phyloP scores from a whole-genome alignment of 1,140 invertebrate genomes.

The Zaprionus capensis region DNA sequence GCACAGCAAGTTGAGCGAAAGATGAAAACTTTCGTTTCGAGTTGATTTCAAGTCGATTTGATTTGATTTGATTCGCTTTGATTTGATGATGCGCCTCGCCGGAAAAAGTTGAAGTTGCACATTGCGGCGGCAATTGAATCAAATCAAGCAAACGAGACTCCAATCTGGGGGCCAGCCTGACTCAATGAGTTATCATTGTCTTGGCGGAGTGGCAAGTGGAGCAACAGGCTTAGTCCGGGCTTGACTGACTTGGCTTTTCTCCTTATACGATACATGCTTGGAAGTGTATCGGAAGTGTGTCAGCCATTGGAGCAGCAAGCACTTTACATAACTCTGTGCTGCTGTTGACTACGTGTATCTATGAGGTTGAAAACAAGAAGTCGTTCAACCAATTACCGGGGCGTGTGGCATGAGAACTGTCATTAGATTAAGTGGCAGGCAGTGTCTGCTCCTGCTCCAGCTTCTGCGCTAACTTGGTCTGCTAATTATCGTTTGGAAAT shows the following conservation, averaged over 20 bases:
- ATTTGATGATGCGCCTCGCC: constrained; percentile 49
- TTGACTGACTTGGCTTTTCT: constrained; percentile 41
- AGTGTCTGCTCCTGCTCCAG: constrained; percentile 8
- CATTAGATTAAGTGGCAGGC: constrained; percentile 80
- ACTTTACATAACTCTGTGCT: constrained; percentile 51
- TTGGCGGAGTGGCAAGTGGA: constrained; percentile 40
- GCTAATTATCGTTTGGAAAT: constrained; percentile 78
- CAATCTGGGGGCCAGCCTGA: constrained; percentile 30
- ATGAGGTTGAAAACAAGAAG: constrained; percentile 67
- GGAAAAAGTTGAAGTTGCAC: constrained; percentile 64
- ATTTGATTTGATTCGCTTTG: constrained; percentile 63
- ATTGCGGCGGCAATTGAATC: constrained; percentile 48
- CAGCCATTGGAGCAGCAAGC: constrained; percentile 46
- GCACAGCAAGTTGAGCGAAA: constrained; percentile 35
- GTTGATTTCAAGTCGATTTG: constrained; percentile 42
- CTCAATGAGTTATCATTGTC: constrained; percentile 56
- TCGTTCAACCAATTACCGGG: constrained; percentile 72
- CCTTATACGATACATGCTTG: constrained; percentile 44
- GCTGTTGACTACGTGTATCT: constrained; percentile 14
- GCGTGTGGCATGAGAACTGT: constrained; percentile 65
- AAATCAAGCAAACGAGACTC: constrained; percentile 14
- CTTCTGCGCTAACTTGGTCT: constrained; percentile 16
- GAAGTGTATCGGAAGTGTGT: constrained; percentile 76
- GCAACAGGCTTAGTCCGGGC: constrained; percentile 8
- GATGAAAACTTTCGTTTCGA: constrained; percentile 69